Evolutionary conservation across 2,797 vertebrate genomes (phyloP).

Genomic region (Gymnocypris eckloni): DNA sequence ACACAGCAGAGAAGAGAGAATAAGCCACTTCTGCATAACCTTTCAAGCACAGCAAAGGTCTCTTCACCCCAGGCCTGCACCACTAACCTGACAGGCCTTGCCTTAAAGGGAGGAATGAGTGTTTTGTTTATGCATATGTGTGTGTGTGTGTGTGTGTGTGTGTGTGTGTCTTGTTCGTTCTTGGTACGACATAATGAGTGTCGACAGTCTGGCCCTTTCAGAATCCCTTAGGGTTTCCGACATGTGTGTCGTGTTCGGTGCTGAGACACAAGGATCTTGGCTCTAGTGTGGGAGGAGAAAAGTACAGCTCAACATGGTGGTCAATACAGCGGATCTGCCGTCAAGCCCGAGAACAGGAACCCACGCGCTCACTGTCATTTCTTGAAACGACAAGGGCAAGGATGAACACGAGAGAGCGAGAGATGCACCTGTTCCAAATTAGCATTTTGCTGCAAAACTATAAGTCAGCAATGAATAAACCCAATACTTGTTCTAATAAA

Average conservation of each 20-base stretch:
- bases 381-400: constrained; percentile 65
- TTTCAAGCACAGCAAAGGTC: constrained; percentile 73
- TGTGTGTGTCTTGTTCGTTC: constrained; percentile 58
- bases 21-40: constrained; percentile 69
- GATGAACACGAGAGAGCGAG: background rate
- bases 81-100: constrained; percentile 55
- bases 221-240: constrained; percentile 64
- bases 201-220: constrained; percentile 66
- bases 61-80: constrained; percentile 62
- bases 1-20: constrained; percentile 66
- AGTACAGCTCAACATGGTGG: constrained; percentile 75
- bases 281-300: constrained; percentile 71
- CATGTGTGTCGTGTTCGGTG: constrained; percentile 68
- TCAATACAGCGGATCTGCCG: constrained; percentile 72
- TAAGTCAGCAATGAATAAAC: constrained; percentile 45
- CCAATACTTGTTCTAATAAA: constrained; percentile 41
- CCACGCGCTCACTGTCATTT: constrained; percentile 70
- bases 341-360: constrained; percentile 71
- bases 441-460: constrained; percentile 26
- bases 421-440: constrained; percentile 25
- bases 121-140: constrained; percentile 29
- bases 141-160: constrained; percentile 16
- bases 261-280: constrained; percentile 75
- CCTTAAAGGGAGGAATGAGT: constrained; percentile 30
- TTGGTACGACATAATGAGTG: constrained; percentile 72